Base-by-base conservation (phyloP, 2,888 invertebrate species). In the Dendrolimus houi region DNA sequence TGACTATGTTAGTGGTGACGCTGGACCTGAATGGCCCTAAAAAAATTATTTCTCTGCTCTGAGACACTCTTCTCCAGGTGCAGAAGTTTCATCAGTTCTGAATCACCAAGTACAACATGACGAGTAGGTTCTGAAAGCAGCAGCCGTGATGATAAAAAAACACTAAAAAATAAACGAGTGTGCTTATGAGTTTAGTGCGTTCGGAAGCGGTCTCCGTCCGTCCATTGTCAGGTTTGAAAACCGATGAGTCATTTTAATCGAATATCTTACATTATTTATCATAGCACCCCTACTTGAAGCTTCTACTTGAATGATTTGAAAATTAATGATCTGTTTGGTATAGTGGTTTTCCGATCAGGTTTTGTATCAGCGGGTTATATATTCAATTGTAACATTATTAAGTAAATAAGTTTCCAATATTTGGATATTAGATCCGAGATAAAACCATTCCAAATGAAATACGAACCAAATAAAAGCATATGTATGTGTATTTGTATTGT, bases 211-310 rank as follows among this genome's bases (percentile, higher is more conserved):
- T 17, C 55, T 52, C 52, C 72, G 68, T 64, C 57, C 58, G 40
- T 55, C 64, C 62, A 68, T 77, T 76, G 73, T 77, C 47, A 47
- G 58, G 29, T 41, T 57, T 52, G 60, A 62, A 75, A 80, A 75
- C 59, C 70, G 83, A 82, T 69, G 70, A 62, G 72, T 83, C 83
- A 83, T 82, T 82, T 81, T 81, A 83, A 83, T 83, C 82, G 83
- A 75, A 73, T 72, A 76, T 72, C 71, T 71, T 62, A 68, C 64
- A 74, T 76, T 79, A 81, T 82, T 81, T 74, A 81, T 81, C 79
- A 77, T 76, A 67, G 64, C 60, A 66, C 70, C 74, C 70, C 47
- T 47, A 47, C 47, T 47, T 47, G 10, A 47, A 47, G 47, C 47
- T 47, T 47, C 47, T 47, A 47, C 47, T 47, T 47, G 47, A 47